Evolutionary conservation across 2,888 invertebrate genomes (phyloP).

Genomic region (Calameuta filiformis): DNA sequence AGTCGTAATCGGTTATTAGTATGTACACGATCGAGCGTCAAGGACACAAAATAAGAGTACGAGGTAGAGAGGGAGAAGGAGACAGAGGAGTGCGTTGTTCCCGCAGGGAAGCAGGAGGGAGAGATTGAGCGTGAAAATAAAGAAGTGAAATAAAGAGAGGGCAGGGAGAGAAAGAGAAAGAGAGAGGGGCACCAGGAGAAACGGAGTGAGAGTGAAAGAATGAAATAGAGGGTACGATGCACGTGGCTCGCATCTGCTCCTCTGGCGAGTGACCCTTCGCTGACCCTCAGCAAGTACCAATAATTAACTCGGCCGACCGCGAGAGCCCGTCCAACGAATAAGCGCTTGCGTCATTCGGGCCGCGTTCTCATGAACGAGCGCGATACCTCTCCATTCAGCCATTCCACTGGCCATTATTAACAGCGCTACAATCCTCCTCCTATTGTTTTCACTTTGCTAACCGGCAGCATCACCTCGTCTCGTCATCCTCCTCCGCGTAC

Average conservation of each 20-base stretch:
- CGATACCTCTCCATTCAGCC: background rate
- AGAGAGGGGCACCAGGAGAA: constrained; percentile 7
- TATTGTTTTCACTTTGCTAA: background rate
- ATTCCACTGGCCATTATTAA: background rate
- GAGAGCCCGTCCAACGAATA: background rate
- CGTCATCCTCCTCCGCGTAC: constrained; percentile 1
- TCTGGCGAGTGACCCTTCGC: constrained; percentile 47
- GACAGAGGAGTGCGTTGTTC: background rate
- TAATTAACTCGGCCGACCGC: constrained; percentile 52
- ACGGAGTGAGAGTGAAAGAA: constrained; percentile 13
- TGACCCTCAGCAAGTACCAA: constrained; percentile 62
- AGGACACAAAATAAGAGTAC: background rate
- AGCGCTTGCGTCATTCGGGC: constrained; percentile 35
- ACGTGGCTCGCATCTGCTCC: constrained; percentile 61
- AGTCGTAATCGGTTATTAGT: background rate
- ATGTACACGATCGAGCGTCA: background rate
- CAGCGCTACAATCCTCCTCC: background rate
- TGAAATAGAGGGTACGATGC: constrained; percentile 37
- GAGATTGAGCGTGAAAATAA: background rate
- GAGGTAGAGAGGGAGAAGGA: background rate
- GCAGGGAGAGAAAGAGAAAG: constrained; percentile 2
- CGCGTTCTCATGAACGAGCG: constrained; percentile 30
- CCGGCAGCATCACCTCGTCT: background rate
- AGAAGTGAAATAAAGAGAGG: background rate
- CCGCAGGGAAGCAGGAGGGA: background rate